A percentile compares a stretch with the other conserved stretches of the same genome.
These are phyloP conservation scores for Triplophysa tibetana DNA, from an alignment of 2,113 vertebrate genomes.

Conservation along the genomic window DNA sequence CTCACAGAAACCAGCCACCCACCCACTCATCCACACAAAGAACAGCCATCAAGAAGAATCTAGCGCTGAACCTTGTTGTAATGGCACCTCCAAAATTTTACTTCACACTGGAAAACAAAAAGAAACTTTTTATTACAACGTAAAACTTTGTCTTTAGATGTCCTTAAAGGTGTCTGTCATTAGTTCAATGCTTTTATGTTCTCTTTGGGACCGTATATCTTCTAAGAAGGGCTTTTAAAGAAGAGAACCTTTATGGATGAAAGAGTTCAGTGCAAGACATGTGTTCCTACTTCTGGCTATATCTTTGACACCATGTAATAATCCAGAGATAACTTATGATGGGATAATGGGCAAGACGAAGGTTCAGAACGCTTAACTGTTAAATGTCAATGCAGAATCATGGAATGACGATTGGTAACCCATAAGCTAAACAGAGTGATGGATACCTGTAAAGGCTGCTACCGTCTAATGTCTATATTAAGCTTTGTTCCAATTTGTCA, in stretches of 20 bases:
- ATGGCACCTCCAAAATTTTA: neutral
- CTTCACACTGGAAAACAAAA: neutral
- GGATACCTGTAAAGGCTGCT: neutral
- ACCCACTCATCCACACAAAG: slow-evolving; percentile 46
- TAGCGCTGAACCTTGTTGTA: neutral
- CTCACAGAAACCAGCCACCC: slow-evolving; percentile 46
- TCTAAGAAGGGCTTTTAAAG: slow-evolving; percentile 61
- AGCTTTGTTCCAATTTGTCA: neutral
- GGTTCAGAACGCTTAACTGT: slow-evolving; percentile 11
- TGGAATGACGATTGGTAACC: no score
- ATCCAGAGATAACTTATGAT: slow-evolving; percentile 49
- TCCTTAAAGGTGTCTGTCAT: neutral
- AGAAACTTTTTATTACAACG: neutral
- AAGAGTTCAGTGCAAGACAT: neutral
- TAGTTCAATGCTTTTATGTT: neutral
- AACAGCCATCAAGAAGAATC: slow-evolving; percentile 12
- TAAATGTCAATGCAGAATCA: neutral
- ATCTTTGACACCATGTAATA: slow-evolving; percentile 4
- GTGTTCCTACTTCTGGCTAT: neutral
- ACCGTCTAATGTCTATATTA: slow-evolving; percentile 22
- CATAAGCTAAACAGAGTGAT: no score
- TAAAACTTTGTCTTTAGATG: neutral
- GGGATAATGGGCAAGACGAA: slow-evolving; percentile 22
- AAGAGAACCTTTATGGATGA: slow-evolving; percentile 40
- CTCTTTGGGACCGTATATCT: slow-evolving; percentile 28